Conservation (phyloP, 2,888 invertebrate species). For the Melipona bicolor region DNA sequence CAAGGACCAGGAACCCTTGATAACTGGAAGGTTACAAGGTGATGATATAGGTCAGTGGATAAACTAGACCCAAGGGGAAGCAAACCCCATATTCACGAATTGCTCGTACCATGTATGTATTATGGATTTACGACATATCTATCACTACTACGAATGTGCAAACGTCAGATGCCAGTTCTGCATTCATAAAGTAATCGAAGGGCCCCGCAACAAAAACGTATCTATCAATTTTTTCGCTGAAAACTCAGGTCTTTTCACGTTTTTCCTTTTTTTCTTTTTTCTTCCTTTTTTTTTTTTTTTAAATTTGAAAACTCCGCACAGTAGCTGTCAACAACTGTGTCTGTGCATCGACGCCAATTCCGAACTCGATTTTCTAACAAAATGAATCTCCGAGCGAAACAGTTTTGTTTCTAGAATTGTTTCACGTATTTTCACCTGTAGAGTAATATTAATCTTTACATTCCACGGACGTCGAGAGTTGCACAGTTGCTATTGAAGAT, state of each 20-base stretch:
- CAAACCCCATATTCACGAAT: neutral
- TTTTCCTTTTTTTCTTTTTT: neutral
- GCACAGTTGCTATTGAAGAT: no score
- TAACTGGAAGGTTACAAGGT: slow-evolving; percentile 3
- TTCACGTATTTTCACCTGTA: neutral
- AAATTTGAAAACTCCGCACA: neutral
- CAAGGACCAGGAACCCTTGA: neutral
- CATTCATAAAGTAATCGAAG: neutral
- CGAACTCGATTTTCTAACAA: neutral
- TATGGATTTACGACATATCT: neutral
- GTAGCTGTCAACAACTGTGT: neutral
- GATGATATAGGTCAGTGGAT: neutral
- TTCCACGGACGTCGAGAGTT: no score
- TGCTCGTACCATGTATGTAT: neutral
- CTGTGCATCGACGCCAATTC: neutral
- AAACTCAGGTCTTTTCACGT: neutral
- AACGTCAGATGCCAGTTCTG: neutral
- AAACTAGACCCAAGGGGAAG: neutral
- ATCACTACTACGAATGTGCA: neutral
- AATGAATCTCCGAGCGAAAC: neutral
- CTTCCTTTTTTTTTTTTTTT: neutral
- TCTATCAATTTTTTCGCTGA: neutral
- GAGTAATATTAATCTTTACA: no score
- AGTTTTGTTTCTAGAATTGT: neutral
- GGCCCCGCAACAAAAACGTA: neutral